These are phyloP conservation scores for Mythimna albipuncta DNA, from an alignment of 2,888 invertebrate species.

Conservation along the genomic window DNA sequence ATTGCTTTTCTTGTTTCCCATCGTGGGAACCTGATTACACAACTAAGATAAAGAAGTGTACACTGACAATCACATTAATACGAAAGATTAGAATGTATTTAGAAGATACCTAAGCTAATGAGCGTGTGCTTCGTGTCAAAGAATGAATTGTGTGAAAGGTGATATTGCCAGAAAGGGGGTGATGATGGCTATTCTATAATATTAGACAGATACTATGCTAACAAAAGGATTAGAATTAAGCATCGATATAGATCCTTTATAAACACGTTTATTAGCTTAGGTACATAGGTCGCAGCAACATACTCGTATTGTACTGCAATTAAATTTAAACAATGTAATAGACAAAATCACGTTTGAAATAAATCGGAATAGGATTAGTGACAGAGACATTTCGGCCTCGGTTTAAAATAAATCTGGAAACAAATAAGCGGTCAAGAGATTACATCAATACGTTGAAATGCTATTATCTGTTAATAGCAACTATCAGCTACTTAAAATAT, in stretches of 20 bases:
- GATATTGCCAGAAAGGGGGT: neutral
- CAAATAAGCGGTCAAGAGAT: too few relatives aligned
- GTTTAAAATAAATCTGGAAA: neutral
- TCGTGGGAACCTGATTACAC: constrained; percentile 59
- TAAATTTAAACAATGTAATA: too few relatives aligned
- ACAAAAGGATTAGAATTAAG: too few relatives aligned
- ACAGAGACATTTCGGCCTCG: neutral
- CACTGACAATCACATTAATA: constrained; percentile 35
- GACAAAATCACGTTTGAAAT: neutral
- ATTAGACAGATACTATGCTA: too few relatives aligned
- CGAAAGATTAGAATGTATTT: constrained; percentile 27
- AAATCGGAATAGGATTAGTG: neutral
- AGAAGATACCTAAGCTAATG: neutral
- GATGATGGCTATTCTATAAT: too few relatives aligned
- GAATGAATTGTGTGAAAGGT: neutral
- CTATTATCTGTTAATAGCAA: neutral
- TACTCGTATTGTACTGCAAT: too few relatives aligned
- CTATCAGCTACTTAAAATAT: neutral
- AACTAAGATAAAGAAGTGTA: constrained; percentile 48
- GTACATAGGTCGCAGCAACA: too few relatives aligned
- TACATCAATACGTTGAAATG: neutral
- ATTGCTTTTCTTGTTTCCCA: constrained; percentile 55
- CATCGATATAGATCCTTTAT: too few relatives aligned
- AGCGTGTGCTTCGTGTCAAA: neutral
- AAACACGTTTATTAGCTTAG: too few relatives aligned